Base-by-base conservation (phyloP, 2,888 invertebrate species). In the Bhutanitis thaidina region DNA sequence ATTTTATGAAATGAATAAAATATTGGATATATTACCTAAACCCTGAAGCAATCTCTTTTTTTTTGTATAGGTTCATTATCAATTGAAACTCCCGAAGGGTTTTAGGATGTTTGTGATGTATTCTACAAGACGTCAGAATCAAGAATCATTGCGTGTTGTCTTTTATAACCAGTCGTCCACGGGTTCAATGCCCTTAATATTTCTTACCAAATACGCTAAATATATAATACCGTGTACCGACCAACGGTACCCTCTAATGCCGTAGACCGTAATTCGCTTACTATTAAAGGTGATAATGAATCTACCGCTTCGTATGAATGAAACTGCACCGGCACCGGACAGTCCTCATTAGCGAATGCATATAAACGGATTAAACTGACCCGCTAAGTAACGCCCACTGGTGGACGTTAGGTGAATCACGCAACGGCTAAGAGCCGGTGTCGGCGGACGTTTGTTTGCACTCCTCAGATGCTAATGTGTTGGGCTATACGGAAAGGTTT, bases 351-450 rank as follows among this genome's bases (percentile, higher is more conserved):
- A 46, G 37, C 15, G 12, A 9, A 29, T 34, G 27, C 20, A 29
- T 25, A 14, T 15, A 3, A 27, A 13, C 29, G 37, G 45, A 45
- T 45, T 45, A 45, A 45, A 30, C 12, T 12, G 37, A n/a, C 29
- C 35, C 44, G 45, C 45, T 45, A 45, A 45, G 15, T 37, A 14
- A 36, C 45, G 45, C 36, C 45, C 29, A 36, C 45, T 13, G 29
- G 27, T 13, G 12, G 14, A 29, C 5, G 9, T 20, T 15, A 15
- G 25, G 35, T 43, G 43, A 43, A 37, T 45, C 45, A 34, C 27
- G 12, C 12, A 10, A 10, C 7, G 34, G 12, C 7, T 4, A 3
- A 12, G n/a, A 34, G 7, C 27, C 7, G 27, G 1, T 10, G 34
- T 34, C 12, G 7, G 10, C 34, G 34, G 34, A 30, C 12, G 34